Evolutionary conservation across 2,797 vertebrate species (phyloP), one percentile per base, ranked within the genome.

Genomic region (Crenuchus spilurus): DNA sequence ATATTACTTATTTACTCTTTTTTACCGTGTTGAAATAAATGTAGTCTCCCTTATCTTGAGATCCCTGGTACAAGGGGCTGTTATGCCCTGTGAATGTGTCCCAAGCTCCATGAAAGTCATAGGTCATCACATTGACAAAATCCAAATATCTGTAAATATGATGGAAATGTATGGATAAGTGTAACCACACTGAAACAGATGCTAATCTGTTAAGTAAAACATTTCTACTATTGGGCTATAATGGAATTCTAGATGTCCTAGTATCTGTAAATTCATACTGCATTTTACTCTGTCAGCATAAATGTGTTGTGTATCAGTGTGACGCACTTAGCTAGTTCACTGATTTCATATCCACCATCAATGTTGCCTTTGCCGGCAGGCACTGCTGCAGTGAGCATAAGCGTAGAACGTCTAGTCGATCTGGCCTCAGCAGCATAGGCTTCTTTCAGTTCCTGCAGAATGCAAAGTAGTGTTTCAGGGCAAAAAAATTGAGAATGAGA

Each of bases 111-210:
- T 85, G 84, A 35, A 93, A 84, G 70, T 92, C 87, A 57, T 89
- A 92, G 10, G 88, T 90, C 88, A 92, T 93, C 20, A 93, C 79
- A 58, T 86, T 92, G 80, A 94, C 87, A 33, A 93, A 86, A 76
- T 94, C 88, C 84, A 92, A 65, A 70, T 91, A 89, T 55, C 90
- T 93, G 33, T 76, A 33, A 76, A 13, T 61, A 73, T 44, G 26
- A 46, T 9, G 14, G 6, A 20, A 54, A 10, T 28, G 1, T 11
- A 6, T 31, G n/a, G 2, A 14, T 3, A 0, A 1, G 31, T 54
- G 0, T 16, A 58, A 55, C 11, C 11, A 41, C 20, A 6, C 11
- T 30, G 4, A 18, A 44, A 49, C 13, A 48, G 8, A 14, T 41
- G 9, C n/a, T n/a, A n/a, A n/a, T n/a, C n/a, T n/a, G n/a, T n/a